Conservation (phyloP, 2,888 invertebrate species). For the Apodemia mormo region DNA sequence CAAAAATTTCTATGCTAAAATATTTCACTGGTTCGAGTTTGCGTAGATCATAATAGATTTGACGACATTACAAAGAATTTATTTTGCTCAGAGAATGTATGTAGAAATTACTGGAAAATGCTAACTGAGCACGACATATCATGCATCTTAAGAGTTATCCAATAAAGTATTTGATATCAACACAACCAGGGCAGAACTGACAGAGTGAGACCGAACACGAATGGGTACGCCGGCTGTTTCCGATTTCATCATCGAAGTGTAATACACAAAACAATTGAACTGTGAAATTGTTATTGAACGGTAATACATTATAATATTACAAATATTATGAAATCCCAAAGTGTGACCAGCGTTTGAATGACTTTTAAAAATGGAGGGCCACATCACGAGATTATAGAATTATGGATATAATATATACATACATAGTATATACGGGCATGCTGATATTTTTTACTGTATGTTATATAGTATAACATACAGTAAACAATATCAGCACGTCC, state of each 20-base stretch:
- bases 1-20: too few species aligned
- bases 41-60: too few species aligned
- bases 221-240: not conserved
- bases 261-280: not conserved
- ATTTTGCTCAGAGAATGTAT: not conserved
- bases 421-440: too few species aligned
- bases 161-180: constrained; percentile 6
- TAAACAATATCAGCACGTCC: too few species aligned
- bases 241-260: constrained; percentile 7
- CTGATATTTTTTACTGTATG: too few species aligned
- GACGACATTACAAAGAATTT: not conserved
- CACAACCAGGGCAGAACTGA: constrained; percentile 11
- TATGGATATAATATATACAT: too few species aligned
- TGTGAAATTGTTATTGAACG: constrained; percentile 10
- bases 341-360: too few species aligned
- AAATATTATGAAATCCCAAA: too few species aligned
- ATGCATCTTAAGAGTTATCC: not conserved
- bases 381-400: too few species aligned
- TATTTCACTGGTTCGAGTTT: too few species aligned
- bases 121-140: not conserved
- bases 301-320: constrained; percentile 5
- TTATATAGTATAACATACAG: too few species aligned
- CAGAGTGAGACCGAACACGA: not conserved
- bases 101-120: not conserved
- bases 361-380: too few species aligned